Base-by-base conservation (phyloP, 2,113 vertebrate genomes). In the Rutilus rutilus region DNA sequence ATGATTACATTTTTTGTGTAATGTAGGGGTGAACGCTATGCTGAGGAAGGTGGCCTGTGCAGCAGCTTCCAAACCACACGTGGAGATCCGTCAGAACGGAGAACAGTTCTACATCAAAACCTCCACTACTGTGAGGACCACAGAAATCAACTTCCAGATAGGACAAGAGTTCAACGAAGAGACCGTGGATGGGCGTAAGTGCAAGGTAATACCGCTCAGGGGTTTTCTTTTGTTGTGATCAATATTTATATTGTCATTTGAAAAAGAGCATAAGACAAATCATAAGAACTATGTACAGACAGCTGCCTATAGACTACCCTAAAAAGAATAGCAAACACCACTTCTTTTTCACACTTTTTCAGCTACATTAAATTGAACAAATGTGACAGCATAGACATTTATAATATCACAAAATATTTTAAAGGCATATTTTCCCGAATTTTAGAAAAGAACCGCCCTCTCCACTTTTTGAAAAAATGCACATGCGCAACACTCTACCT, bases 91-190 rank as follows among this genome's bases (percentile, higher is more conserved):
- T 85, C 98, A 99, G 93, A 96, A 96, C 1, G 97, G 96, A 2
- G 97, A 99, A 83, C 96, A 96, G 81, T 99, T 99, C 94, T 99
- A 99, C 94, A 99, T 99, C 91, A 99, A 98, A 92, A 99, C 98
- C 4, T 98, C 97, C 86, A 99, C 98, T 90, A 97, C 97, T 0
- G 96, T 99, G 83, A 96, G 97, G 91, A 99, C 97, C 92, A 99
- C 97, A 0, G 98, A 99, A 94, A 97, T 99, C 94, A 96, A 93
- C 94, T 99, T 99, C 92, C 93, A 92, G 87, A 93, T 99, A 4
- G 98, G 97, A 10, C 96, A 98, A 91, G 97, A 96, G 94, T 99
- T 98, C 52, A 96, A 97, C 33, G 98, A 99, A 91, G 98, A 99
- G 93, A 99, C 98, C 0, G 96, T 99, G 91, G 98, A 99, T 15